Conservation (phyloP, 2,888 invertebrate species). For the Tryphoninae sp. region DNA sequence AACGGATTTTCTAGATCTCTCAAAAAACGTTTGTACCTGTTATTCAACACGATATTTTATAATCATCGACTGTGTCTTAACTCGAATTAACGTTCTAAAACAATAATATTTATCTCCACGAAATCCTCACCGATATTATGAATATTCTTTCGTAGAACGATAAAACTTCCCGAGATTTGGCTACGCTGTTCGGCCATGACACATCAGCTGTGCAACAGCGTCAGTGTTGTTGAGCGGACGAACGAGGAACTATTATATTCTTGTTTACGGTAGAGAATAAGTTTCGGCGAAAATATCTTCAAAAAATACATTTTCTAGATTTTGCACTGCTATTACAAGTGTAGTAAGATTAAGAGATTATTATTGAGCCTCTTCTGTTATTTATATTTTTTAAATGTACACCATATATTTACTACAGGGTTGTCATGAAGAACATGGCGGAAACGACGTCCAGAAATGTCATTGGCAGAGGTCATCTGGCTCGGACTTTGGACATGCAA, state of each 20-base stretch:
- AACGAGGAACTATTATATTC: no score
- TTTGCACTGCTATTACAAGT: no score
- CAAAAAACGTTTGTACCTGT: background rate
- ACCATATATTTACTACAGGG: no score
- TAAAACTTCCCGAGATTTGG: background rate
- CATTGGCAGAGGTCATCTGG: slow-evolving; percentile 24
- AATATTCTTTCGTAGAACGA: background rate
- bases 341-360: no score
- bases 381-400: no score
- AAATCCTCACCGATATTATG: background rate
- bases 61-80: background rate
- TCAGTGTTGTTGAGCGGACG: background rate
- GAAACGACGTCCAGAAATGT: background rate
- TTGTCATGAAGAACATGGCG: no score
- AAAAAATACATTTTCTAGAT: no score
- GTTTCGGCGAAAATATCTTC: background rate
- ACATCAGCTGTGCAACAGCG: background rate
- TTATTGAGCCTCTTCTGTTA: no score
- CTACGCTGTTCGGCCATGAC: background rate
- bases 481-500: slow-evolving; percentile 50
- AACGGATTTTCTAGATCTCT: background rate
- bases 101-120: background rate
- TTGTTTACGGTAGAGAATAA: no score
- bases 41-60: background rate
- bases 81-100: background rate